Percentiles rank a stretch among this genome's conserved stretches.
Conservation (phyloP, 2,113 vertebrate genomes). For the Catharus bicknelli region DNA sequence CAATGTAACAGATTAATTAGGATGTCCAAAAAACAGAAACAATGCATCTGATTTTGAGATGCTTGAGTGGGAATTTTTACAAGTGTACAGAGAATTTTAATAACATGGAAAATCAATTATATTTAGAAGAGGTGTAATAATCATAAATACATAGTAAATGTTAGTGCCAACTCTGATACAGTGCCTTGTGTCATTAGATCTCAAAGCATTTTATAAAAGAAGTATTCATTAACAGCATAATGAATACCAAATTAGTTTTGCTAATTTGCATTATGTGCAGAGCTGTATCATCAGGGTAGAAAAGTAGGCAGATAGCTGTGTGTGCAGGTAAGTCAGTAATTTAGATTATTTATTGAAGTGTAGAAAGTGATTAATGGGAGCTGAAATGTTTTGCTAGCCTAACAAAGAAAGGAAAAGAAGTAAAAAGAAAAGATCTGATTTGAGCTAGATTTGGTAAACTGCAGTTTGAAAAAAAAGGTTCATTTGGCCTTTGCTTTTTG, state of each 20-base stretch:
- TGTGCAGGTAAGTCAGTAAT: not conserved
- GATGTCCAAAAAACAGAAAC: conserved; percentile 26
- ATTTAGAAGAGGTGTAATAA: conserved; percentile 37
- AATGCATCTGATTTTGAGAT: conserved; percentile 30
- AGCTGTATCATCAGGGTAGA: not conserved
- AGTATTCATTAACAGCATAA: conserved; percentile 26
- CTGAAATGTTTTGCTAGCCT: not conserved
- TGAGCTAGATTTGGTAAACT: not conserved
- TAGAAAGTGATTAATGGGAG: not conserved
- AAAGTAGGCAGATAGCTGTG: not conserved
- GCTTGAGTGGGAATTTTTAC: conserved; percentile 10
- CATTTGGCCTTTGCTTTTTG: conserved; percentile 4
- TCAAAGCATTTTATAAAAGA: conserved; percentile 26
- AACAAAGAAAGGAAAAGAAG: not conserved
- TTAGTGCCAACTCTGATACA: conserved; percentile 24
- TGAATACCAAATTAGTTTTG: conserved; percentile 21
- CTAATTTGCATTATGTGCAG: conserved; percentile 8
- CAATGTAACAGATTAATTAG: conserved; percentile 60
- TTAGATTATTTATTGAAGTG: not conserved
- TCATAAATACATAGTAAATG: conserved; percentile 34
- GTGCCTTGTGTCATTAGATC: not conserved
- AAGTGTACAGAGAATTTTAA: conserved; percentile 30
- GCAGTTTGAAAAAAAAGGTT: not conserved
- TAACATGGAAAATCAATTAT: conserved; percentile 36
- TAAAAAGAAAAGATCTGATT: not conserved